Base-by-base conservation (phyloP, 2,113 vertebrate species). In the Myiozetetes cayanensis region DNA sequence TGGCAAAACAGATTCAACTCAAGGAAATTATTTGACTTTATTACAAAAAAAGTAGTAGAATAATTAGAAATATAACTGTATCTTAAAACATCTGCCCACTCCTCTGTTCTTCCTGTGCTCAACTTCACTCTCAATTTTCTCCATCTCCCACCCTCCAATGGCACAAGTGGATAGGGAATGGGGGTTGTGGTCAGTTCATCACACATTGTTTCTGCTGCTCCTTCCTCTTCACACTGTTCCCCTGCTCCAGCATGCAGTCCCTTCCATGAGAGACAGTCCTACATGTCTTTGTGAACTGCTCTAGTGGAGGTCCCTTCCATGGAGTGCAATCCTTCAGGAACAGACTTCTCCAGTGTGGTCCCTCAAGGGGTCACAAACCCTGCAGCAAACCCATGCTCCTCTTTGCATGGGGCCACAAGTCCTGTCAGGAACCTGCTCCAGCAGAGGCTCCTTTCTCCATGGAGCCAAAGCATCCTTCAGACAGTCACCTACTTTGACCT, bases 191-290 rank as follows among this genome's bases (percentile, higher is more conserved):
- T 35, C 24, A 44, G 39, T 35, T 75, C n/a, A 73, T n/a, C 37
- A 49, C 5, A 5, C 0, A 0, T 11, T n/a, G 2, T 39, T 20
- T 68, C 65, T 77, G 23, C 21, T 27, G 1, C 12, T 56, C 4
- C 22, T 75, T 62, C 15, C 6, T 49, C 39, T 44, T 35, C 31
- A 31, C 21, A 8, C 5, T 50, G 10, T 47, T 73, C 4, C 3
- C 2, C 27, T 47, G 17, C 6, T 87, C 23, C 70, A 47, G 4
- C 2, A 1, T 9, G 12, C 15, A 25, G 9, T 18, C 16, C 17
- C 11, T n/a, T 17, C 17, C 50, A 46, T 0, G 0, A 23, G 5
- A 43, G 4, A 14, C 23, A 52, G 37, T 39, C 3, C 2, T 55
- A 9, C 44, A 14, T 3, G 20, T 33, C 13, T 49, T 55, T 22